Evolutionary conservation across 2,888 invertebrate genomes (phyloP).

Genomic region (Priapulus caudatus): DNA sequence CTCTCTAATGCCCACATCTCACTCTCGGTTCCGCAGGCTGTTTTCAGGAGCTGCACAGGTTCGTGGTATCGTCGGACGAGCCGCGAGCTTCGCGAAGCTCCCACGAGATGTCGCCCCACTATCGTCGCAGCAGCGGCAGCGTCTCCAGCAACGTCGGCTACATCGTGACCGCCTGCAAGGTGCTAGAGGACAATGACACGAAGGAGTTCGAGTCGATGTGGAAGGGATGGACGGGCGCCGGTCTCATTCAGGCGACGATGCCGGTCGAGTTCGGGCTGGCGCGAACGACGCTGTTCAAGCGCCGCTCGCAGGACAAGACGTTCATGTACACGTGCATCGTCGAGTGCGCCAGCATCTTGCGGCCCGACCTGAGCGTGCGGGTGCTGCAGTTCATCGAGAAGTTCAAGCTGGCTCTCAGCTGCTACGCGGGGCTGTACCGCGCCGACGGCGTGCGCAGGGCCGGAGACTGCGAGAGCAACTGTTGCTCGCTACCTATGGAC

Average conservation of each 20-base stretch:
- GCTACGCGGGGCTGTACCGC: neutral
- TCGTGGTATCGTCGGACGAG: neutral
- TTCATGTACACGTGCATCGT: constrained; percentile 3
- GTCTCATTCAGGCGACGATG: neutral
- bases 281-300: neutral
- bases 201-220: neutral
- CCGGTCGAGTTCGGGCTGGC: neutral
- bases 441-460: neutral
- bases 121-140: neutral
- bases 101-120: neutral
- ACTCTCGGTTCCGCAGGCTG: too few species aligned
- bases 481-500: too few species aligned
- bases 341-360: neutral
- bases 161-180: neutral
- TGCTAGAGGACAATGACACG: constrained; percentile 3
- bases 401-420: neutral
- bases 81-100: neutral
- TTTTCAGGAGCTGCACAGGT: neutral
- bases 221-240: neutral
- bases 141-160: neutral
- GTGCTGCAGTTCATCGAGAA: neutral
- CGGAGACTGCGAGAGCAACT: neutral
- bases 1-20: too few species aligned
- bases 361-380: neutral
- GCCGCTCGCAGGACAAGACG: neutral